phyloP scores from a whole-genome alignment of 2,113 vertebrate genomes.

The Anhinga anhinga region DNA sequence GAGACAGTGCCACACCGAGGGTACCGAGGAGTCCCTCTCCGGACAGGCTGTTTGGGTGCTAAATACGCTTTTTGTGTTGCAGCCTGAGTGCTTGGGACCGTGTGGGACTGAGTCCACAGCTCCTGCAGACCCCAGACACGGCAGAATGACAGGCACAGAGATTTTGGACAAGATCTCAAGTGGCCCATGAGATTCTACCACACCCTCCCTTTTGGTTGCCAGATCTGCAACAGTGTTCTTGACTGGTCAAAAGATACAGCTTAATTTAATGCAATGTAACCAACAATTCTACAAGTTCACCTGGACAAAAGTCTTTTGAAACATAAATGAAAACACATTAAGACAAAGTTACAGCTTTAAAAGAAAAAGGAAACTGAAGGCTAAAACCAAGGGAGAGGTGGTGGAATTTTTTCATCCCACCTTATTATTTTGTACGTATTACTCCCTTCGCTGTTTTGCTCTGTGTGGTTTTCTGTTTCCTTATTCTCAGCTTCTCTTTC shows the following conservation, averaged over 20 bases:
- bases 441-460: neutral
- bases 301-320: neutral
- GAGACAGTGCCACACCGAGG: neutral
- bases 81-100: neutral
- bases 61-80: neutral
- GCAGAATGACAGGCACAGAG: neutral
- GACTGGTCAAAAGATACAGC: neutral
- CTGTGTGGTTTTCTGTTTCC: neutral
- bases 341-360: neutral
- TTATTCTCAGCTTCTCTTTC: neutral
- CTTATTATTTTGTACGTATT: neutral
- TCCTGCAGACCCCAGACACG: fast-evolving
- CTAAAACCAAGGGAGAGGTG: neutral
- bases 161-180: neutral
- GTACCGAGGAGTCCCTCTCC: neutral
- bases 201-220: neutral
- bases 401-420: neutral
- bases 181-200: neutral
- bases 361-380: neutral
- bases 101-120: neutral
- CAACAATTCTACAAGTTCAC: neutral
- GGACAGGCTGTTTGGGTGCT: neutral
- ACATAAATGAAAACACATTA: neutral
- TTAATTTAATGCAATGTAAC: neutral
- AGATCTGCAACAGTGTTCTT: neutral